Evolutionary conservation across 2,113 vertebrate genomes (phyloP).

Genomic region (Corapipo altera): DNA sequence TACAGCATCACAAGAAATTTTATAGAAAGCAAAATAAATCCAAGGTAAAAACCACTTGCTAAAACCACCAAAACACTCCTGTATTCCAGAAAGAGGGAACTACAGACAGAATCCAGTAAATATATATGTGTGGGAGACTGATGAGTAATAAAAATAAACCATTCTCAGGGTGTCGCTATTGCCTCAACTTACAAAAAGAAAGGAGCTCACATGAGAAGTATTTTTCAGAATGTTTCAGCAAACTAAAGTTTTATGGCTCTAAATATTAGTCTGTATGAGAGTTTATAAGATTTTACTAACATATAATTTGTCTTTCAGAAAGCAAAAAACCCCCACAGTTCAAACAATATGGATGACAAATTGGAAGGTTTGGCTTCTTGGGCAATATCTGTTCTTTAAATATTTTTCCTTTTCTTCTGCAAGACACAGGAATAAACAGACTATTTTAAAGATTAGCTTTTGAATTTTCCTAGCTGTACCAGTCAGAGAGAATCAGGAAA

Average conservation of each 20-base stretch:
- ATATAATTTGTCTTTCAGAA: not conserved
- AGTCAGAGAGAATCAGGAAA: not conserved
- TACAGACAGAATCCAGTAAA: not conserved
- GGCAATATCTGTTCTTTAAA: not conserved
- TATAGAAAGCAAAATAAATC: not conserved
- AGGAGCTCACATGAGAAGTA: not conserved
- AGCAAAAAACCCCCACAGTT: not conserved
- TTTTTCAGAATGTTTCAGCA: not conserved
- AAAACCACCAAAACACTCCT: not conserved
- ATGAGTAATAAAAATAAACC: not conserved
- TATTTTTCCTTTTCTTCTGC: not conserved
- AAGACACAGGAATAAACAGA: not conserved
- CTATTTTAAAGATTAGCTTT: not conserved
- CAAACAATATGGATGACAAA: not conserved
- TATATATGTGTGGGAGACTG: not conserved
- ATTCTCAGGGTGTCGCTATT: not conserved
- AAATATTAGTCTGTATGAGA: not conserved
- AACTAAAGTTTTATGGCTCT: not conserved
- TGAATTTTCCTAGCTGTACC: not conserved
- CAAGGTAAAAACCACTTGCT: not conserved
- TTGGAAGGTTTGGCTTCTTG: not conserved
- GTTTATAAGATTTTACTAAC: not conserved
- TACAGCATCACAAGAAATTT: not conserved
- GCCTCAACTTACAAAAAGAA: not conserved
- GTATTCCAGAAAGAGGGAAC: not conserved